phyloP scores from a whole-genome alignment of 2,797 vertebrate species.

The Anisognathus igniventris region DNA sequence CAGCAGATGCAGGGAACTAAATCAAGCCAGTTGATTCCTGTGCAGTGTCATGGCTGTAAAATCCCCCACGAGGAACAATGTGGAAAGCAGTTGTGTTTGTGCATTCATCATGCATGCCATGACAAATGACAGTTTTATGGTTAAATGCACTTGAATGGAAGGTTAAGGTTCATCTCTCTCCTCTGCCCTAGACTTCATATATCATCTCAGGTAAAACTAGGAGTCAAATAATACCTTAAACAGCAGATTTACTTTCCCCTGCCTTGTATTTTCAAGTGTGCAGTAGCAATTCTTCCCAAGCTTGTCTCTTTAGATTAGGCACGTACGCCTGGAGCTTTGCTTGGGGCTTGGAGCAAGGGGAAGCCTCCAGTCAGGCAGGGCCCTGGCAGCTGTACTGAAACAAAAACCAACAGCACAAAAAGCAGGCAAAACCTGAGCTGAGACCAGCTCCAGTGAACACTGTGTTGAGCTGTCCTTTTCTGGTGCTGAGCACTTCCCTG shows the following conservation, averaged over 20 bases:
- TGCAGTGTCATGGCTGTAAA: constrained; percentile 10
- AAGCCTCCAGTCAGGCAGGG: not conserved
- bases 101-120: not conserved
- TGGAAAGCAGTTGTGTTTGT: not conserved
- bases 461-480: not conserved
- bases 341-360: not conserved
- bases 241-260: not conserved
- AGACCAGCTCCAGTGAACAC: not conserved
- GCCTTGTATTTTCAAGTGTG: not conserved
- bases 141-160: constrained; percentile 11
- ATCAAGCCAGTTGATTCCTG: not conserved
- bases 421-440: not conserved
- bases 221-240: not conserved
- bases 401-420: not conserved
- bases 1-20: not conserved
- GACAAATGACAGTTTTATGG: constrained; percentile 37
- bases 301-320: not conserved
- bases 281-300: not conserved
- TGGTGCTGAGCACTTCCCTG: not conserved
- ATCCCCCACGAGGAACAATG: not conserved
- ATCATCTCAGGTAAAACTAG: constrained; percentile 20
- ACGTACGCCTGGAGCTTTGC: not conserved
- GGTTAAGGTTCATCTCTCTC: constrained; percentile 36
- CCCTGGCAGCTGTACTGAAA: not conserved
- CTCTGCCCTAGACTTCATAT: not conserved